Evolutionary conservation across 2,113 vertebrate genomes (phyloP).

Genomic region (Clinocottus analis): DNA sequence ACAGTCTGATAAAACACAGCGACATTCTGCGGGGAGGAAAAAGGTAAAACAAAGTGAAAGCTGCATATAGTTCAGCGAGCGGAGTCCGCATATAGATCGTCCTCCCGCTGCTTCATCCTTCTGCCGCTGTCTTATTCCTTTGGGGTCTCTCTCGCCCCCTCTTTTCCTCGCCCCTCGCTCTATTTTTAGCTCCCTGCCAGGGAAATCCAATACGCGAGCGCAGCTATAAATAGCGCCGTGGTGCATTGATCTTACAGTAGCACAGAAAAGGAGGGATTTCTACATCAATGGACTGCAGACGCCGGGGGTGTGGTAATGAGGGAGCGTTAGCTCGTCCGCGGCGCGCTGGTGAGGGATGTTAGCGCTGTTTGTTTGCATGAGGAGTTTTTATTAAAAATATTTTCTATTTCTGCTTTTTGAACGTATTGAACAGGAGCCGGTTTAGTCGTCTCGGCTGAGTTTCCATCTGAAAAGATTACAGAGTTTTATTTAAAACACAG

Average conservation of each 20-base stretch:
- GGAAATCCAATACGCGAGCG: slow-evolving; percentile 68
- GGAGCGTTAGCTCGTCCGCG: background rate
- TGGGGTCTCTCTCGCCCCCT: slow-evolving; percentile 55
- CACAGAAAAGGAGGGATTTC: slow-evolving; percentile 51
- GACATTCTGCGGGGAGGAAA: background rate
- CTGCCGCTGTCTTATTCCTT: slow-evolving; percentile 47
- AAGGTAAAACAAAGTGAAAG: too few relatives aligned
- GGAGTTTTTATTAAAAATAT: background rate
- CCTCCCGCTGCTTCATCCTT: slow-evolving; percentile 29
- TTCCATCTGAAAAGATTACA: background rate
- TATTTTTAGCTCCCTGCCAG: slow-evolving; percentile 71
- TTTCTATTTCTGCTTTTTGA: background rate
- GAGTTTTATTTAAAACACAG: background rate
- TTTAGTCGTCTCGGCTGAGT: too few relatives aligned
- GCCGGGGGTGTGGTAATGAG: background rate
- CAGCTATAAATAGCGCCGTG: slow-evolving; percentile 63
- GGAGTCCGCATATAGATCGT: slow-evolving; percentile 26
- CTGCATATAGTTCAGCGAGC: slow-evolving; percentile 16
- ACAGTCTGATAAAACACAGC: background rate
- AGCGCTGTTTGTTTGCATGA: background rate
- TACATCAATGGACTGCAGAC: slow-evolving; percentile 46
- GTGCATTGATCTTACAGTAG: slow-evolving; percentile 55
- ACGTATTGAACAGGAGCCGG: background rate
- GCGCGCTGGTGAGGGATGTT: background rate
- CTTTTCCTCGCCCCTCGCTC: slow-evolving; percentile 46